Percentiles rank a stretch among this genome's conserved stretches.
Evolutionary conservation across 2,797 vertebrate genomes (phyloP).

Genomic region (Molothrus aeneus): DNA sequence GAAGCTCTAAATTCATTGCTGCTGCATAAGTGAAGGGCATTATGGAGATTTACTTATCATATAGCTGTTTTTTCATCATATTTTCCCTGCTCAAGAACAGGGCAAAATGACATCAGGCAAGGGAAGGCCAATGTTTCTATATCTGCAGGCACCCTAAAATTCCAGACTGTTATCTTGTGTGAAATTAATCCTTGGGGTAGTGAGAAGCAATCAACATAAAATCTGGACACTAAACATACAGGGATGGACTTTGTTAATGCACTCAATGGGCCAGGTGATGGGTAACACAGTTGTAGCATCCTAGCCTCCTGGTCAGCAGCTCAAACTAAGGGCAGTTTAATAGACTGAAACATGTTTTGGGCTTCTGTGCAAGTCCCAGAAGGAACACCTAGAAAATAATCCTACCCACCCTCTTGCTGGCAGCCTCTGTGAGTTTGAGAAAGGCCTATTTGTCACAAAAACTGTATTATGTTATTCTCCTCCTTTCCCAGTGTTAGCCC

Average conservation of each 20-base stretch:
- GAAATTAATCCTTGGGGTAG: neutral
- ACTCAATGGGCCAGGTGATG: neutral
- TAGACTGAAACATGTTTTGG: neutral
- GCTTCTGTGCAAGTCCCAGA: neutral
- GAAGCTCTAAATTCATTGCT: neutral
- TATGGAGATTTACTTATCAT: neutral
- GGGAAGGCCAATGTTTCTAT: neutral
- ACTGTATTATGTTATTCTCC: neutral
- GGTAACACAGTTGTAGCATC: neutral
- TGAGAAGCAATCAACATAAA: neutral
- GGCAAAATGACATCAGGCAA: neutral
- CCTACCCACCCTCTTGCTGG: rapidly evolving
- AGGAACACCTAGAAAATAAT: rapidly evolving
- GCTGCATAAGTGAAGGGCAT: neutral
- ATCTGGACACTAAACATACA: neutral
- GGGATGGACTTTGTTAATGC: neutral
- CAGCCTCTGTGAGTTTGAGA: neutral
- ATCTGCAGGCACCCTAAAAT: neutral
- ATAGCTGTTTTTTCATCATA: neutral
- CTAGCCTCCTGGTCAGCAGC: neutral
- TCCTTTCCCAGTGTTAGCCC: neutral
- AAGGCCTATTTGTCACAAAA: neutral
- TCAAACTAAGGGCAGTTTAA: neutral
- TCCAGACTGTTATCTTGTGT: neutral
- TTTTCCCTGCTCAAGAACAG: neutral